phyloP scores from a whole-genome alignment of 2,113 vertebrate species.

The Eudyptes chrysolophus region DNA sequence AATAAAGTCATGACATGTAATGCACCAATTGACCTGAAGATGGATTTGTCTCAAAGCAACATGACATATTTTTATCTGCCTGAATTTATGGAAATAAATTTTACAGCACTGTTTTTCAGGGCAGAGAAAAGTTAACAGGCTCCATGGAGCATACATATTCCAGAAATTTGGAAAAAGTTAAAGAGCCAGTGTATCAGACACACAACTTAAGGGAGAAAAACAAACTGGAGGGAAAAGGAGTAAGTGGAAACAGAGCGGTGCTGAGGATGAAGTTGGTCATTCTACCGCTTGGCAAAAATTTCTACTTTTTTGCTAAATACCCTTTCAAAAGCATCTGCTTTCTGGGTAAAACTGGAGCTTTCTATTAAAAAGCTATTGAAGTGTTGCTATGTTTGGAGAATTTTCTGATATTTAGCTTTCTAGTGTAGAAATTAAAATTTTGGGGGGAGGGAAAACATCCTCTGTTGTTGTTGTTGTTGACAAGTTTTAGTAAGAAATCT shows the following conservation, averaged over 20 bases:
- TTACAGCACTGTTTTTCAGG: background rate
- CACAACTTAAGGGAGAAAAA: background rate
- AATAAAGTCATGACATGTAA: background rate
- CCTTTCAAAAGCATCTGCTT: background rate
- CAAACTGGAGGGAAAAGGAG: background rate
- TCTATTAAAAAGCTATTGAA: background rate
- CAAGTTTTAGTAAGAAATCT: background rate
- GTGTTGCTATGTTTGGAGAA: background rate
- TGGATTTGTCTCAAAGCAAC: background rate
- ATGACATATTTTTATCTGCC: background rate
- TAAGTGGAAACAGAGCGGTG: background rate
- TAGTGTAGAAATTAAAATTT: background rate
- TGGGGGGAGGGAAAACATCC: background rate
- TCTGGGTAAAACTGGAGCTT: background rate
- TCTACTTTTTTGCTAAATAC: background rate
- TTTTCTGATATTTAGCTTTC: constrained; percentile 6
- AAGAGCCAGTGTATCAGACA: background rate
- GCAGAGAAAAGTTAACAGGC: background rate
- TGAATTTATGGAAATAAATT: background rate
- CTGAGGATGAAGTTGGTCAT: background rate
- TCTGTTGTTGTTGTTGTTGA: background rate
- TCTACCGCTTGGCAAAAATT: background rate
- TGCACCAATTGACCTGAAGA: background rate
- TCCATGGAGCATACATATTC: background rate
- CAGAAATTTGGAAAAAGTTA: background rate